Conservation (phyloP, 2,888 invertebrate genomes). For the Oasisia sp. region DNA sequence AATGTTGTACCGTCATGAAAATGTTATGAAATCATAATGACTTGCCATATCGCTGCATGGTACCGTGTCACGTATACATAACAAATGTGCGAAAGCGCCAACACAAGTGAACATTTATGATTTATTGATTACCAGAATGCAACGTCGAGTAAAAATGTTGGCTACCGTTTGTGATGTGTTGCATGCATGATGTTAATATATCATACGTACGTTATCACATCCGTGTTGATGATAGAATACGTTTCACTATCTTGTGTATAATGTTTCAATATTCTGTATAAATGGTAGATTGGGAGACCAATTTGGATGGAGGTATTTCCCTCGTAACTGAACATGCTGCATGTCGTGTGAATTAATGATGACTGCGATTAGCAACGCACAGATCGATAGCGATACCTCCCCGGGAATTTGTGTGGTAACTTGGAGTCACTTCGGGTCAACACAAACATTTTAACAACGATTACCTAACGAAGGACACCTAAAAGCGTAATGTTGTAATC, state of each 20-base stretch:
- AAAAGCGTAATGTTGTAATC: neutral
- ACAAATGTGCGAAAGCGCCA: neutral
- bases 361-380: neutral
- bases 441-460: neutral
- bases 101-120: neutral
- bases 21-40: neutral
- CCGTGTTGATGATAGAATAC: neutral
- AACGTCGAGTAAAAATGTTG: neutral
- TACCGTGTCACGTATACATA: neutral
- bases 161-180: neutral
- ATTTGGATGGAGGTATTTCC: neutral
- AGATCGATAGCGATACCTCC: neutral
- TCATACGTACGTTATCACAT: neutral
- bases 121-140: neutral
- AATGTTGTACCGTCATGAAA: neutral
- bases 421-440: neutral
- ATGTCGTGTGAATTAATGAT: neutral
- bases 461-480: neutral
- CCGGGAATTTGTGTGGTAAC: neutral
- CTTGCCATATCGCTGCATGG: neutral
- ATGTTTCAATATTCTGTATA: neutral
- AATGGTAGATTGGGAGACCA: neutral
- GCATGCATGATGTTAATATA: neutral
- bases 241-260: neutral
- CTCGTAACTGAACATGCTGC: neutral